These are phyloP conservation scores for Neria commutata DNA, from an alignment of 2,888 invertebrate genomes.

Conservation along the genomic window DNA sequence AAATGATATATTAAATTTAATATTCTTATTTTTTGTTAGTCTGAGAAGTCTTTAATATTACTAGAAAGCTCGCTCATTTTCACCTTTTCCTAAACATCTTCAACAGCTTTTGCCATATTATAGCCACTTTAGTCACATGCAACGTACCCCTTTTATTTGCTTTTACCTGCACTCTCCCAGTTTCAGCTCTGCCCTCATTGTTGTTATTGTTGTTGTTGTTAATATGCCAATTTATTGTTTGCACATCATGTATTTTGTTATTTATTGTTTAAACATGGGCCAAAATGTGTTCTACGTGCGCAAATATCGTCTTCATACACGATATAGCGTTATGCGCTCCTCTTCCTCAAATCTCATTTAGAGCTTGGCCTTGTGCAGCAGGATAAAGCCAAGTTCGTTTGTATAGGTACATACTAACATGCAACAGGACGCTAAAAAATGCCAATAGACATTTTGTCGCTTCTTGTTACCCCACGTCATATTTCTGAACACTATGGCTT, in stretches of 20 bases:
- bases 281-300: background rate
- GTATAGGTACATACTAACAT: background rate
- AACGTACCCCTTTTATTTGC: too few relatives aligned
- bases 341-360: background rate
- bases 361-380: background rate
- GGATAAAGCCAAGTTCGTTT: background rate
- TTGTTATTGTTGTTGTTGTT: too few relatives aligned
- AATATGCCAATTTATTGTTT: conserved; percentile 5
- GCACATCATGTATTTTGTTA: background rate
- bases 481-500: too few relatives aligned
- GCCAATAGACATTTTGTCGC: background rate
- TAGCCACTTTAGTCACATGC: too few relatives aligned
- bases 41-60: too few relatives aligned
- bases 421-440: conserved; percentile 1
- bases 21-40: too few relatives aligned
- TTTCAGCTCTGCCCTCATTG: background rate
- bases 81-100: too few relatives aligned
- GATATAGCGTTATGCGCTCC: background rate
- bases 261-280: conserved; percentile 2
- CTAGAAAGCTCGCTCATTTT: too few relatives aligned
- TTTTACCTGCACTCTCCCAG: too few relatives aligned
- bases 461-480: too few relatives aligned
- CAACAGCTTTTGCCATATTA: too few relatives aligned
- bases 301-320: background rate
- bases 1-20: too few relatives aligned